Base-by-base conservation (phyloP, 2,797 vertebrate species). In the Alfaro cultratus region DNA sequence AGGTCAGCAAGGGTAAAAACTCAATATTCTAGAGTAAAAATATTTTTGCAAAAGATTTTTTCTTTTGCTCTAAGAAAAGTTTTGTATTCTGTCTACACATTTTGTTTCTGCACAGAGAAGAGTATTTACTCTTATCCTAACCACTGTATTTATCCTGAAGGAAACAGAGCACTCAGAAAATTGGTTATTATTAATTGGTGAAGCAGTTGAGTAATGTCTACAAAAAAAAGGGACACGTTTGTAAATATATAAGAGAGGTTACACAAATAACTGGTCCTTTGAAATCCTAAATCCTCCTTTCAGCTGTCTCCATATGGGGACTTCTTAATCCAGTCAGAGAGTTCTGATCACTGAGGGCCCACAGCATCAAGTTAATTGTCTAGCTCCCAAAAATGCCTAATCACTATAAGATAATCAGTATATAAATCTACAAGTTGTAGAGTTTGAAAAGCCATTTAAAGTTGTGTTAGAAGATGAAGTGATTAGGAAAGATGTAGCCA, bases 341-440 rank as follows among this genome's bases (percentile, higher is more conserved):
- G 88, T 89, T 86, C 90, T 86, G 75, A 85, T 83, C 88, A 88
- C 85, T 90, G 81, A 90, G 88, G 89, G 83, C 87, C 89, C 89
- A 93, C 92, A 94, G 92, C 92, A 93, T 92, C 87, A 93, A 90
- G 91, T 92, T 96, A 96, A 95, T 96, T 96, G 94, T 95, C 85
- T 90, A 75, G 94, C 88, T 93, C 92, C 90, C 82, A 94, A 94
- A 94, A 94, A 87, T 89, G 92, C 91, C 94, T 95, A 95, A 96
- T 96, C 95, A 94, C 90, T 76, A 84, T 92, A 92, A 94, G 92
- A 93, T 93, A 94, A 94, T 93, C 93, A 93, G 91, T 90, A 89
- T 86, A 91, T 92, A 87, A 89, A 89, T 83, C 85, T 57, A 81
- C 43, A 77, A 81, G 89, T 90, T 83, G 85, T 81, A 71, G 84